Evolutionary conservation across 92 coral and sea anemone genomes (phyloP), one percentile per base, ranked within the genome.

Genomic region (Virgularia gustaviana): DNA sequence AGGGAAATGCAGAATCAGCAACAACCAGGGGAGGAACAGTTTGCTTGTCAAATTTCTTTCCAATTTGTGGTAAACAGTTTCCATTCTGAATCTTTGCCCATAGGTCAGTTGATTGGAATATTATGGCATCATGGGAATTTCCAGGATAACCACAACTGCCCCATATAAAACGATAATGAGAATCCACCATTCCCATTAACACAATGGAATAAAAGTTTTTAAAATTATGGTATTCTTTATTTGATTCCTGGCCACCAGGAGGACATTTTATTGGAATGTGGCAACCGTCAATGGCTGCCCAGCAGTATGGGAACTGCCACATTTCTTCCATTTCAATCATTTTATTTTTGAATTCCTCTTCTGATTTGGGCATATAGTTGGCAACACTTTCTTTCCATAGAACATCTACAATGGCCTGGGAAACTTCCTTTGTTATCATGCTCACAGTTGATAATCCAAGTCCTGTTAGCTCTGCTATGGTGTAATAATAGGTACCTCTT

Each of bases 161-260:
- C 83, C 83, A 78, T 23, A 66, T 57, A 36, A 78, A 78, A 42
- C 77, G 63, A 34, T 67, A 78, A 32, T 83, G 66, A 36, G 87
- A 49, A 62, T 77, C 87, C 36, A 83, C 87, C 65, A 83, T 62
- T 33, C 74, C 87, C 83, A 83, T 83, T 34, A 83, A 71, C 38
- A 83, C 78, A 35, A 83, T 63, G 24, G 87, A 81, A 56, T 81
- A 80, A 38, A 78, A 78, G 25, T 67, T 78, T 34, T 68, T 78
- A 56, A 78, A 78, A 34, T 78, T 78, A 47, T 65, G 70, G 51
- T 75, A 75, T 65, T 81, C 85, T 57, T 81, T 81, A 28, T 44
- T 23, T 25, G 85, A 65, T 81, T 81, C 78, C 64, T 32, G 7
- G 36, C 85, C 85, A 41, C 80, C 85, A 12, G 85, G 66, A 39